Evolutionary conservation across 2,797 vertebrate species (phyloP).

Genomic region (Pangasius larnaudii): DNA sequence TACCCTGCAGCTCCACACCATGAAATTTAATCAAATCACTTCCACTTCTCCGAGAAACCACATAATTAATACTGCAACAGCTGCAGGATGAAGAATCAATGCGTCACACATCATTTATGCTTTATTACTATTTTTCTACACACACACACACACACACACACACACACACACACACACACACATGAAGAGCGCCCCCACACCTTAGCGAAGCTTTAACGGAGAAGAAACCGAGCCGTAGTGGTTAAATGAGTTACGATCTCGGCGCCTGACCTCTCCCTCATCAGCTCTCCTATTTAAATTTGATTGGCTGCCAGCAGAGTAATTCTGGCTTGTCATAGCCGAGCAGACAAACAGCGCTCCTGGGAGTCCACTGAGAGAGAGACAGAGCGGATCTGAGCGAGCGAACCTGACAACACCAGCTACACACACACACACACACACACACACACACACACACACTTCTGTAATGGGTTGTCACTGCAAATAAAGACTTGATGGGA

Average conservation of each 20-base stretch:
- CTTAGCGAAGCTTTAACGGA: not conserved
- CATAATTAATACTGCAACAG: constrained; percentile 48
- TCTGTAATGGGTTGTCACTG: not conserved
- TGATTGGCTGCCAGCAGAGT: constrained; percentile 74
- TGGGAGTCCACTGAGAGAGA: constrained; percentile 60
- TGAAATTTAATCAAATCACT: constrained; percentile 48
- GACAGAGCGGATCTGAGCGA: constrained; percentile 21
- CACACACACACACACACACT: constrained; percentile 5
- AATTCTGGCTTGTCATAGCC: constrained; percentile 67
- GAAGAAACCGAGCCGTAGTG: not conserved
- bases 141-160: too few species aligned
- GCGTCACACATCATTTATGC: constrained; percentile 32
- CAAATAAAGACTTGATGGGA: not conserved
- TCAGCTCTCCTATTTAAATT: constrained; percentile 66
- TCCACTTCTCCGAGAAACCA: constrained; percentile 25
- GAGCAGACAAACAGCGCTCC: constrained; percentile 64
- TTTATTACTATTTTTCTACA: not conserved
- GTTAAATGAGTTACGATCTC: constrained; percentile 18
- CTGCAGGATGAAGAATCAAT: constrained; percentile 25
- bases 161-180: too few species aligned
- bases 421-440: constrained; percentile 38
- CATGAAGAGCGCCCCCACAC: not conserved
- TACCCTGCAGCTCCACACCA: constrained; percentile 13
- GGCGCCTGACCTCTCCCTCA: constrained; percentile 55
- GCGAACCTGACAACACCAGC: constrained; percentile 19